A percentile compares a stretch with the other conserved stretches of the same genome.
Conservation (phyloP, 2,888 invertebrate species). For the Trissolcus japonicus region DNA sequence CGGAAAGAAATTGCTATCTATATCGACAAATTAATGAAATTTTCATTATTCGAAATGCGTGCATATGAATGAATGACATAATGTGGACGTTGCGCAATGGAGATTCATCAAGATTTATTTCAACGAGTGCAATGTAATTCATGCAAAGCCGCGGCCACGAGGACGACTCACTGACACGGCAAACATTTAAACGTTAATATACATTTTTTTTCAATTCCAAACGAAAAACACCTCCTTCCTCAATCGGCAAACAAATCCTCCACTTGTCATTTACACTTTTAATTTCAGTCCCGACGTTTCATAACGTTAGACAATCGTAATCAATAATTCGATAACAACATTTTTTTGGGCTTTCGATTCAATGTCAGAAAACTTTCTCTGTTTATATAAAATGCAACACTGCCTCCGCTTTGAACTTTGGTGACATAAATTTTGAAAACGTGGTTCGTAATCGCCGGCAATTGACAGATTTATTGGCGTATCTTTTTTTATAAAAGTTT, state of each 20-base stretch:
- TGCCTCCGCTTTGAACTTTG: neutral
- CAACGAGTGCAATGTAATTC: neutral
- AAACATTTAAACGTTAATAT: neutral
- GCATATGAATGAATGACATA: constrained; percentile 20
- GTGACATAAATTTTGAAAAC: constrained; percentile 2
- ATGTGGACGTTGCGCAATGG: constrained; percentile 19
- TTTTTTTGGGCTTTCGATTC: neutral
- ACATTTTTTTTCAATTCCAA: neutral
- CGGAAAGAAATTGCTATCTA: constrained; percentile 19
- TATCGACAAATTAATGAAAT: constrained; percentile 19
- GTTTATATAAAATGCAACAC: constrained; percentile 16
- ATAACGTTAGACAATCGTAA: neutral
- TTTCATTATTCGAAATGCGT: constrained; percentile 10
- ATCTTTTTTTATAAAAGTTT: constrained; percentile 15
- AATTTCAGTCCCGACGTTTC: neutral
- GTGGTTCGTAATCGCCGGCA: no score
- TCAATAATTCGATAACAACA: neutral
- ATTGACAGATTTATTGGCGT: constrained; percentile 21
- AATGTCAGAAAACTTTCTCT: constrained; percentile 11
- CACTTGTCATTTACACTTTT: neutral
- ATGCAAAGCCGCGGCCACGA: neutral
- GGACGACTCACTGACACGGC: neutral
- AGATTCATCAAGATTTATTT: constrained; percentile 18
- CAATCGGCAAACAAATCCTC: neutral
- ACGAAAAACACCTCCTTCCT: neutral